Conservation (phyloP, 1,140 invertebrate genomes). For the Littorina saxatilis region DNA sequence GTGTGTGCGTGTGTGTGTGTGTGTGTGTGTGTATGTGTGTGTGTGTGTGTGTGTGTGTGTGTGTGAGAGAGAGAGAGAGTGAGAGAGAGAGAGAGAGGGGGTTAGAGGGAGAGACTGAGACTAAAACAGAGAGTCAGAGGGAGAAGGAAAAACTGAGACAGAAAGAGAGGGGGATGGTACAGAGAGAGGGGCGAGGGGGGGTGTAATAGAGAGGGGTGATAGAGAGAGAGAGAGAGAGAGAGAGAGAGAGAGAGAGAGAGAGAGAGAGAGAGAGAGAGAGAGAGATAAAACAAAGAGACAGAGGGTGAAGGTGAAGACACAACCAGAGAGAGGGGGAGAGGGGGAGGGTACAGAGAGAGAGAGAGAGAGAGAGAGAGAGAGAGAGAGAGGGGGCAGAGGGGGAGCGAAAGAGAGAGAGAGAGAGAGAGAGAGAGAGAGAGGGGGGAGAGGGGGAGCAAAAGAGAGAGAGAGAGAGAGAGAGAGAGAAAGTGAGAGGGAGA, state of each 20-base stretch:
- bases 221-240: slow-evolving; percentile 1
- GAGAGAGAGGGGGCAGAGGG: too few relatives aligned
- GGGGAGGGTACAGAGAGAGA: too few relatives aligned
- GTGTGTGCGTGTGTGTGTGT: background rate
- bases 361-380: too few relatives aligned
- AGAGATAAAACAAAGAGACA: too few relatives aligned
- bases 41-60: background rate
- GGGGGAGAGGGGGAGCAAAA: too few relatives aligned
- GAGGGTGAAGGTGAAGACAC: background rate
- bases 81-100: too few relatives aligned
- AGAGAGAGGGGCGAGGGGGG: background rate
- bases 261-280: background rate
- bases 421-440: background rate
- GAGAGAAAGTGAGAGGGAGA: background rate
- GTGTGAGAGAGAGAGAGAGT: background rate
- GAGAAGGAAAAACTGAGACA: too few relatives aligned
- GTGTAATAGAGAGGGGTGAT: background rate
- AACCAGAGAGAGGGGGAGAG: background rate
- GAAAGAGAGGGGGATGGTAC: too few relatives aligned
- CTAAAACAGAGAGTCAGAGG: too few relatives aligned
- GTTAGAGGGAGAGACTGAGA: too few relatives aligned
- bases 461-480: too few relatives aligned
- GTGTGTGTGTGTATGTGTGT: background rate
- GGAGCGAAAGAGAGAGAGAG: slow-evolving; percentile 16
- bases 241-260: slow-evolving; percentile 28